These are phyloP conservation scores for Oreocharis arfaki DNA, from an alignment of 2,113 vertebrate genomes.

Conservation along the genomic window DNA sequence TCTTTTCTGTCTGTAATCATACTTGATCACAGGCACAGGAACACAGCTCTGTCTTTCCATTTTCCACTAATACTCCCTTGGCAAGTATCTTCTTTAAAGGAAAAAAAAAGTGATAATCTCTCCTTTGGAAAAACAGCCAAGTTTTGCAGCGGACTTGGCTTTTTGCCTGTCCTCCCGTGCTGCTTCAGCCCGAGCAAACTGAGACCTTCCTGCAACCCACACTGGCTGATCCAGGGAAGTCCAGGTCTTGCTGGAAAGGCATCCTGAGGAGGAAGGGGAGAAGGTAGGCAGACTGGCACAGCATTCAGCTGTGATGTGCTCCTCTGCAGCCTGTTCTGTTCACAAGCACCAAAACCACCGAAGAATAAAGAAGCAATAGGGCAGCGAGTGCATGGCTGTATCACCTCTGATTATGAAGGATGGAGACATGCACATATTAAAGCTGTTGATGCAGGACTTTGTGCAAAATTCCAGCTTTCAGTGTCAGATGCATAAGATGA, in stretches of 20 bases:
- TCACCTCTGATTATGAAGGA: rapidly evolving
- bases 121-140: conserved; percentile 8
- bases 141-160: neutral
- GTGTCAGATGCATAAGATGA: neutral
- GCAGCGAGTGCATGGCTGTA: neutral
- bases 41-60: conserved; percentile 3
- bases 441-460: neutral
- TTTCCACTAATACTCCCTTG: conserved; percentile 35
- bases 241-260: neutral
- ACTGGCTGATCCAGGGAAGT: neutral
- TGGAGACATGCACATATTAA: neutral
- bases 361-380: neutral
- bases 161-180: neutral
- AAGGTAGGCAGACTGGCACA: neutral
- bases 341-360: neutral
- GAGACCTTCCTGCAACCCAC: neutral
- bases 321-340: neutral
- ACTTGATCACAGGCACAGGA: conserved; percentile 16
- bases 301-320: neutral
- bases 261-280: neutral
- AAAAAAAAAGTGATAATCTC: neutral
- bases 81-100: neutral
- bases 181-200: neutral
- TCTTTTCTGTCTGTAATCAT: conserved; percentile 34
- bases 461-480: neutral